Evolutionary conservation across 2,113 vertebrate genomes (phyloP).

Genomic region (Anguilla japonica): DNA sequence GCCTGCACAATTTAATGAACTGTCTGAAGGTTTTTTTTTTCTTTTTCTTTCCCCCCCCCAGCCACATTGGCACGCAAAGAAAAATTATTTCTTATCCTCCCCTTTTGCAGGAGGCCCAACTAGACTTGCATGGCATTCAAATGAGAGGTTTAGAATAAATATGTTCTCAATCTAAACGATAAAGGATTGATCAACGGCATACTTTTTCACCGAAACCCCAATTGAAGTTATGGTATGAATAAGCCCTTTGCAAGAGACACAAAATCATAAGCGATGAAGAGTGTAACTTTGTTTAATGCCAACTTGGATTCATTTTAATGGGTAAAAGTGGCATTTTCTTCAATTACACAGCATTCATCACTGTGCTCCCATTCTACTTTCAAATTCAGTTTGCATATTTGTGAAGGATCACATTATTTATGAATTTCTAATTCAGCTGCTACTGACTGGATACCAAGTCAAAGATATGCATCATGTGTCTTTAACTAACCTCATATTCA

Average conservation of each 20-base stretch:
- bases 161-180: constrained; percentile 13
- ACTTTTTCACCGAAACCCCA: constrained; percentile 6
- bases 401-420: constrained; percentile 33
- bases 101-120: background rate
- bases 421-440: constrained; percentile 29
- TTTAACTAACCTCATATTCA: background rate
- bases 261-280: background rate
- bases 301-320: constrained; percentile 27
- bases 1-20: constrained; percentile 33
- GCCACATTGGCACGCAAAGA: constrained; percentile 29
- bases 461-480: constrained; percentile 3
- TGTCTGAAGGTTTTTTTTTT: constrained; percentile 9
- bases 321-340: background rate
- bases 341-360: background rate
- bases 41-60: background rate
- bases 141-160: constrained; percentile 30
- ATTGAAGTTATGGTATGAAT: constrained; percentile 9
- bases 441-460: constrained; percentile 19
- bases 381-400: constrained; percentile 24
- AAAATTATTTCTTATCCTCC: constrained; percentile 10
- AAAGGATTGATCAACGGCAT: constrained; percentile 8
- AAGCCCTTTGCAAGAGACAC: background rate
- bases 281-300: constrained; percentile 5
- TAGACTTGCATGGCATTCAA: constrained; percentile 7
- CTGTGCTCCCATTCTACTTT: background rate